Base-by-base conservation (phyloP, 2,113 vertebrate genomes). In the Micromys minutus region DNA sequence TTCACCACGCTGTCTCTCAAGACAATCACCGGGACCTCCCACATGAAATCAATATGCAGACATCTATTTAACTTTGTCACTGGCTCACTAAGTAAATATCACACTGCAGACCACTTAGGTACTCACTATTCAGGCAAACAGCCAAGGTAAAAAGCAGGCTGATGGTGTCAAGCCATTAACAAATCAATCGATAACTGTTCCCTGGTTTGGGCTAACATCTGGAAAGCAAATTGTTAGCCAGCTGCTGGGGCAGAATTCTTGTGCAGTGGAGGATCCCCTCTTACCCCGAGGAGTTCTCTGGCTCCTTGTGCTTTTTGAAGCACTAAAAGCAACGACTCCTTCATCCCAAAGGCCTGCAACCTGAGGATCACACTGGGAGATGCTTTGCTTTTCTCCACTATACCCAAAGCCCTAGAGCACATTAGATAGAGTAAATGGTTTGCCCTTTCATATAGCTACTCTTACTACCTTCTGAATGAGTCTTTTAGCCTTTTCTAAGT, bases 1-100 rank as follows among this genome's bases (percentile, higher is more conserved):
- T 97, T 97, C 77, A 87, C 81, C 88, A 80, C 31, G 0, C 45
- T 67, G 59, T 61, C 0, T 16, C 86, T 84, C 90, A 47, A 16
- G 95, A 96, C 88, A 47, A 83, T 22, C 93, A 83, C 74, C 91
- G 95, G 92, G 92, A 94, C 85, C 69, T 86, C 72, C 76, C 59
- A 75, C 75, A 9, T 42, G 90, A 86, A 96, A 96, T 96, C 95
- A 94, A 95, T 79, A 76, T 93, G 88, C 83, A 93, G 45, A 94
- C 76, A 63, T 94, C 93, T 94, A 96, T 96, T 97, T 97, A 96
- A 95, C 93, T 97, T 95, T 75, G 89, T 81, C 94, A 87, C 94
- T 0, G 1, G 81, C 85, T 97, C 92, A 72, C 92, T 31, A 59
- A 97, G 95, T 93, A 97, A 97, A 97, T 96, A 97, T 92, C 96